Conservation (phyloP, 2,888 invertebrate species). For the Pristionchus mayeri region DNA sequence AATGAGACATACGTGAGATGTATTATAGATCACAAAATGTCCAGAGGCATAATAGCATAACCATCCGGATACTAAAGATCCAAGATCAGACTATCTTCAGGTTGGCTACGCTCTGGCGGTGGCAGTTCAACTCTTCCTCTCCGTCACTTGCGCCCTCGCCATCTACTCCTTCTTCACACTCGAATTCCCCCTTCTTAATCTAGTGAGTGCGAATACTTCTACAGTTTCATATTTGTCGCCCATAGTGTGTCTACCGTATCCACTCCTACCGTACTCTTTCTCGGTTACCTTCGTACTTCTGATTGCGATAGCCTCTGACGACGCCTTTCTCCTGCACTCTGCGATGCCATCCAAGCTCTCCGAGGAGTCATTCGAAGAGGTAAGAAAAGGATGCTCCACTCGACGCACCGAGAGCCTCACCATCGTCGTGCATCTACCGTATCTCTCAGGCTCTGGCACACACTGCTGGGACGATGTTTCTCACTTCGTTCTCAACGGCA, state of each 20-base stretch:
- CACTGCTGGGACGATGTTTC: slow-evolving; percentile 73
- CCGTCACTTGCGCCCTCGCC: slow-evolving; percentile 55
- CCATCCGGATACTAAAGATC: too few relatives aligned
- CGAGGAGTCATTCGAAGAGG: slow-evolving; percentile 62
- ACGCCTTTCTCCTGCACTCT: slow-evolving; percentile 71
- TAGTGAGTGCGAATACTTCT: slow-evolving; percentile 53
- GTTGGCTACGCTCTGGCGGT: slow-evolving; percentile 42
- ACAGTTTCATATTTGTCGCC: too few relatives aligned
- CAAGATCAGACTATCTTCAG: background rate
- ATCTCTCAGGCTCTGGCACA: slow-evolving; percentile 55
- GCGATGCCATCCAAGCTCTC: slow-evolving; percentile 68
- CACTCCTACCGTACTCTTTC: background rate
- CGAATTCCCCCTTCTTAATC: slow-evolving; percentile 74
- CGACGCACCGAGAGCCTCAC: background rate
- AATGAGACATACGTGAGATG: too few relatives aligned
- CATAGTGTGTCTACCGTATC: background rate
- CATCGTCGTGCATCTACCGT: background rate
- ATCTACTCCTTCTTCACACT: slow-evolving; percentile 68
- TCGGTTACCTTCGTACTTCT: slow-evolving; percentile 71
- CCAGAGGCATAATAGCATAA: background rate
- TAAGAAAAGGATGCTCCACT: slow-evolving; percentile 39
- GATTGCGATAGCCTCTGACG: slow-evolving; percentile 74
- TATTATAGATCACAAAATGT: too few relatives aligned
- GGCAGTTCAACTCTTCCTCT: slow-evolving; percentile 41
- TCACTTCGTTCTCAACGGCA: slow-evolving; percentile 74